Base-by-base conservation (phyloP, 2,113 vertebrate genomes). In the Rafetus swinhoei region DNA sequence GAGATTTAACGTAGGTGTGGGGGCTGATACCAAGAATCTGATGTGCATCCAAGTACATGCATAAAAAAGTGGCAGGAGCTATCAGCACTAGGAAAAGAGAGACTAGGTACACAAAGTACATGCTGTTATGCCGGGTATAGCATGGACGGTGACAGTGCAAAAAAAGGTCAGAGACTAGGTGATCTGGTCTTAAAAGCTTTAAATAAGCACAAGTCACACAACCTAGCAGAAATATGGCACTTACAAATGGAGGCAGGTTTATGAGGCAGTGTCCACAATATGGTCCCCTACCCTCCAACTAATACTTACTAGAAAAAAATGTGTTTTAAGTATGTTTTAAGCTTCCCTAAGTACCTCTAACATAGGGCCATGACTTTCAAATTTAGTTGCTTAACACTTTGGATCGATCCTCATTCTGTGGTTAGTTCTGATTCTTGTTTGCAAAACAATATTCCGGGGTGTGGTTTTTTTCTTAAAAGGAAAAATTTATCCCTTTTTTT, bases 181-280 rank as follows among this genome's bases (percentile, higher is more conserved):
- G 5, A 74, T 86, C 90, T 86, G 39, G 22, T 22, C 39, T 50
- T 62, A 89, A 92, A 53, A n/a, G 1, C 88, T 95, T 89, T 93
- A 85, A 94, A 69, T 24, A 86, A 60, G 90, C 85, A 93, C 94
- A 96, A 96, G 93, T 90, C 83, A 92, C 90, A 72, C n/a, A 39
- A 35, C 9, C 65, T 72, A 72, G n/a, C 18, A 21, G 52, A 91
- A 81, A 60, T 56, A 74, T 77, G 50, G 85, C 25, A 39, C 60
- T 88, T 86, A 10, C 87, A 56, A 92, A 90, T 11, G 24, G 27
- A 91, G 50, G 25, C 25, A 53, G 84, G 89, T 81, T 94, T 69
- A 65, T 15, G 74, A 12, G 29, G 15, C 24, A 90, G 2, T 4
- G 10, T n/a, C 2, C 7, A 39, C 9, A 79, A 35, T 13, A 50